Percentiles rank a stretch among this genome's conserved stretches.
Conservation (phyloP, 2,888 invertebrate species). For the Zhengitettix transpicula region DNA sequence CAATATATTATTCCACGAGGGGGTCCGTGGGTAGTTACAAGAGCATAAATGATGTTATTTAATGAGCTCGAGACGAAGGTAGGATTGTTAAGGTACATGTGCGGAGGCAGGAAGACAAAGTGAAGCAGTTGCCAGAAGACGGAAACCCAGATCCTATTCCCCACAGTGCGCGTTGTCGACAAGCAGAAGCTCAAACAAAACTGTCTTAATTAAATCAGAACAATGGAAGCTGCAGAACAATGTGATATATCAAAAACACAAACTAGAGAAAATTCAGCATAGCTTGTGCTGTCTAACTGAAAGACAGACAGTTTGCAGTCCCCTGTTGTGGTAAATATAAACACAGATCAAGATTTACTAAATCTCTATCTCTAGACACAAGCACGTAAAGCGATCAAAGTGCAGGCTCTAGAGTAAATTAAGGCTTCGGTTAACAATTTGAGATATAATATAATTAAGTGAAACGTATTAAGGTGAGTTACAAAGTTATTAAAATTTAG, state of each 20-base stretch:
- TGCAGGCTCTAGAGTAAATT: no score
- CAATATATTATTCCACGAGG: background rate
- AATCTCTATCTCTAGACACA: no score
- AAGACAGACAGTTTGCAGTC: no score
- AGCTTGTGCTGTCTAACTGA: no score
- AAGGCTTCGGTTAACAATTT: no score
- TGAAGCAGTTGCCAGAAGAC: background rate
- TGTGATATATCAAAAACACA: background rate
- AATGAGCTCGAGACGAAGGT: background rate
- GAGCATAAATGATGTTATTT: background rate
- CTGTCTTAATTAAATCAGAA: background rate
- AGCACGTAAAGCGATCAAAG: no score
- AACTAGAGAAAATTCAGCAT: no score
- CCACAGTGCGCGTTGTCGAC: background rate
- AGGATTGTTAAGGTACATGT: background rate
- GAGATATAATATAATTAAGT: no score
- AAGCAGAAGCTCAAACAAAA: background rate
- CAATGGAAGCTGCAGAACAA: background rate
- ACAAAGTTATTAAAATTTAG: no score
- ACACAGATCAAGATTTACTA: no score
- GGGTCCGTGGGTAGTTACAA: background rate
- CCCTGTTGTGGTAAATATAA: no score
- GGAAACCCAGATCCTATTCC: background rate
- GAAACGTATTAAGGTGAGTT: no score
- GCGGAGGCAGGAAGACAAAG: background rate